phyloP scores from a whole-genome alignment of 2,113 vertebrate genomes.

The Rhizomys pruinosus region DNA sequence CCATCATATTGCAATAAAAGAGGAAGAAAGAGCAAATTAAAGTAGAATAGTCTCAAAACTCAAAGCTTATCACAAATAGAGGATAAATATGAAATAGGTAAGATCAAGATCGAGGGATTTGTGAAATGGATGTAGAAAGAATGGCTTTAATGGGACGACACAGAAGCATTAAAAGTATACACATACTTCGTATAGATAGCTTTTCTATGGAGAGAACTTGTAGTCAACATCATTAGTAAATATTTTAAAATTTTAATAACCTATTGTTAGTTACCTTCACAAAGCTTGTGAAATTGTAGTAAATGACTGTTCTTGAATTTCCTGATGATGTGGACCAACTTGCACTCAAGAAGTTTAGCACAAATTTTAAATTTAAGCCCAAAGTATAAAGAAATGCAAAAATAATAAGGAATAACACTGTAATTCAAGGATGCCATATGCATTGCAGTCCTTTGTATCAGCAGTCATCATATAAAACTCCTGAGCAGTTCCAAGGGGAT shows the following conservation, averaged over 20 bases:
- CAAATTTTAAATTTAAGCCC: conserved; percentile 19
- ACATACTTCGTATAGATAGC: background rate
- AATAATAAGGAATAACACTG: background rate
- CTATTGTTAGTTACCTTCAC: background rate
- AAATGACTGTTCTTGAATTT: background rate
- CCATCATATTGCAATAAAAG: background rate
- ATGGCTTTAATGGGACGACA: background rate
- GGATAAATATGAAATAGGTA: background rate
- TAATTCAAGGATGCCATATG: background rate
- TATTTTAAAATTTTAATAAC: background rate
- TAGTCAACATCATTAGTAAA: conserved; percentile 1
- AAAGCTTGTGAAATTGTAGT: background rate
- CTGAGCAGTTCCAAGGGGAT: background rate
- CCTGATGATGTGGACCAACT: background rate
- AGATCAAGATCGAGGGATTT: accelerated
- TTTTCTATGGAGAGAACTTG: background rate
- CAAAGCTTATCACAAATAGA: background rate
- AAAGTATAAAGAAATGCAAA: background rate
- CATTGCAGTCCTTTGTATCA: background rate
- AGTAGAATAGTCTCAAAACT: background rate
- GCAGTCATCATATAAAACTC: background rate
- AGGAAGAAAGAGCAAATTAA: background rate
- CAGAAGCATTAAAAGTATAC: background rate
- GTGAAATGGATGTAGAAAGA: background rate
- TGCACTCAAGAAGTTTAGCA: background rate